Evolutionary conservation across 2,888 invertebrate genomes (phyloP).

Genomic region (Xestia ashworthii): DNA sequence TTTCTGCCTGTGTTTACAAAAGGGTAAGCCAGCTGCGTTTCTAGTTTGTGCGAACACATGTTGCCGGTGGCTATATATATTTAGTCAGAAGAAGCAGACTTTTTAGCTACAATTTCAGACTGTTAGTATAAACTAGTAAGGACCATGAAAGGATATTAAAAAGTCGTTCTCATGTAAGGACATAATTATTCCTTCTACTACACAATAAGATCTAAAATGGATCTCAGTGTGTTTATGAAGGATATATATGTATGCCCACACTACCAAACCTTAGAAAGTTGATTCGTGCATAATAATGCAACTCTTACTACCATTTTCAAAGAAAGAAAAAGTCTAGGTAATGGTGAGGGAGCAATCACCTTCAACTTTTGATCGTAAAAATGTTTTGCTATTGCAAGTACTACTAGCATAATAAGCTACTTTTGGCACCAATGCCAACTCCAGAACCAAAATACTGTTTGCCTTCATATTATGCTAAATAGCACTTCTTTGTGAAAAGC

Average conservation of each 20-base stretch:
- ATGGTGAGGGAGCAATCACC: neutral
- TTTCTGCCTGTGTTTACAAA: neutral
- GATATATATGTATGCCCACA: neutral
- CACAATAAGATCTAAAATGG: too few relatives aligned
- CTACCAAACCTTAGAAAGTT: neutral
- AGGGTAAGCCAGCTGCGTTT: neutral
- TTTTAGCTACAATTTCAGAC: neutral
- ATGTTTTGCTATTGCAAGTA: slow-evolving; percentile 36
- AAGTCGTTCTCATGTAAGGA: too few relatives aligned
- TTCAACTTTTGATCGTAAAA: slow-evolving; percentile 32
- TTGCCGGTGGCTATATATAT: neutral
- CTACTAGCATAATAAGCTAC: slow-evolving; percentile 10
- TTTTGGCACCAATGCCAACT: slow-evolving; percentile 51
- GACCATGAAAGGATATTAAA: too few relatives aligned
- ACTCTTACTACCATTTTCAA: neutral
- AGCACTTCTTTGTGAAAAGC: slow-evolving; percentile 12
- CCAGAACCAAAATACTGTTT: slow-evolving; percentile 27
- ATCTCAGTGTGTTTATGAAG: too few relatives aligned
- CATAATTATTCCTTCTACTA: too few relatives aligned
- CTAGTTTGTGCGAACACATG: slow-evolving; percentile 2
- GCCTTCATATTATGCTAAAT: slow-evolving; percentile 41
- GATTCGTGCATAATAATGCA: neutral
- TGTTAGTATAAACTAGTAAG: neutral
- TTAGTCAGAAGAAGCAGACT: neutral
- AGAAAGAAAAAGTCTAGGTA: too few relatives aligned